phyloP scores from a whole-genome alignment of 2,888 invertebrate species.

The Schizaphis graminum region DNA sequence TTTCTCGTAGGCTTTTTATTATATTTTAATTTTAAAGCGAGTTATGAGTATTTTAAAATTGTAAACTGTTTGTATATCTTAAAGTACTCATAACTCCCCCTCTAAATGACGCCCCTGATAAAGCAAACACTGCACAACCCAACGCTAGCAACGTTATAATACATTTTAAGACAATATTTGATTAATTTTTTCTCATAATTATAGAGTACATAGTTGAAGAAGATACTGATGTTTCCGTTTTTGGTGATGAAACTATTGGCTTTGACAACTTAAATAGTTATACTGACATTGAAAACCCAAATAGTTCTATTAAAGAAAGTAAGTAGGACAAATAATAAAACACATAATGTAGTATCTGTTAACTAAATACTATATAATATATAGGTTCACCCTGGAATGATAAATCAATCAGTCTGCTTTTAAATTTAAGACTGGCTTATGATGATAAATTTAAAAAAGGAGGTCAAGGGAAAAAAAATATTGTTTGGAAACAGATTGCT shows the following conservation, averaged over 20 bases:
- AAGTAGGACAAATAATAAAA: background rate
- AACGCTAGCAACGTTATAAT: background rate
- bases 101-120: background rate
- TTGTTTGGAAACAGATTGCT: background rate
- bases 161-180: too few relatives aligned
- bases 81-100: background rate
- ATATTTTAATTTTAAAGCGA: too few relatives aligned
- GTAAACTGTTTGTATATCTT: too few relatives aligned
- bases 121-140: background rate
- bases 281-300: too few relatives aligned
- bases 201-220: background rate
- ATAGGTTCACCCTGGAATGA: background rate
- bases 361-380: background rate
- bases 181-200: background rate
- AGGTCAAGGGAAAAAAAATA: background rate
- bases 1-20: too few relatives aligned
- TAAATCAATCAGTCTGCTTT: background rate
- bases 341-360: background rate
- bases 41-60: too few relatives aligned
- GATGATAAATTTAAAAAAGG: background rate
- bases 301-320: background rate
- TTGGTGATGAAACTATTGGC: background rate
- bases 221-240: background rate
- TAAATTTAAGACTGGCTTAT: background rate
- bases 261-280: background rate